phyloP scores from a whole-genome alignment of 2,888 invertebrate species.

The Lissonota sp. region DNA sequence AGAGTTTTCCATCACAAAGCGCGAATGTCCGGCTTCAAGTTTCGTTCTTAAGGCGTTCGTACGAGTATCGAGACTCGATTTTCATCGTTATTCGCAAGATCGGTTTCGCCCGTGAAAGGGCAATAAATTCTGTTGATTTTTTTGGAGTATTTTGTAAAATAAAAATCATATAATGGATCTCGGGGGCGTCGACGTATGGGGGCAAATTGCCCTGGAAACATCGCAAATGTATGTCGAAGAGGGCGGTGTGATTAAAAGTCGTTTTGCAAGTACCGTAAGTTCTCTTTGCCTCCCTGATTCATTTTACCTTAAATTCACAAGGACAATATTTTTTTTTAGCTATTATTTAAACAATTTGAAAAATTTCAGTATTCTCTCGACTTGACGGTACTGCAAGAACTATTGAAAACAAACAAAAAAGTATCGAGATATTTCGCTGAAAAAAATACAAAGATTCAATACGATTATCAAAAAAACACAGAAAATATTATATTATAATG shows the following conservation, averaged over 20 bases:
- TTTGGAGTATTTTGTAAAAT: constrained; percentile 3
- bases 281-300: not conserved
- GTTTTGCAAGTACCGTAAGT: constrained; percentile 93
- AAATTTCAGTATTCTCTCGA: no score
- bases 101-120: not conserved
- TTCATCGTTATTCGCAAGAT: not conserved
- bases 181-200: constrained; percentile 92
- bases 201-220: constrained; percentile 94
- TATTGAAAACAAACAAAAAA: no score
- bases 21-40: constrained; percentile 35
- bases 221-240: constrained; percentile 94
- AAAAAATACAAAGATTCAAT: no score
- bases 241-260: constrained; percentile 91
- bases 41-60: not conserved
- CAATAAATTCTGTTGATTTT: constrained; percentile 2
- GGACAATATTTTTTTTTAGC: not conserved
- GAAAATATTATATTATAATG: no score
- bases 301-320: not conserved
- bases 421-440: no score
- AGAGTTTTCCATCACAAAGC: constrained; percentile 25
- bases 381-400: no score
- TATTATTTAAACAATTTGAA: no score
- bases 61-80: constrained; percentile 9
- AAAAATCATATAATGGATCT: constrained; percentile 86
- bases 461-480: no score